Percentiles rank a stretch among this genome's conserved stretches.
Evolutionary conservation across 2,113 vertebrate species (phyloP).

Genomic region (Azemiops feae): DNA sequence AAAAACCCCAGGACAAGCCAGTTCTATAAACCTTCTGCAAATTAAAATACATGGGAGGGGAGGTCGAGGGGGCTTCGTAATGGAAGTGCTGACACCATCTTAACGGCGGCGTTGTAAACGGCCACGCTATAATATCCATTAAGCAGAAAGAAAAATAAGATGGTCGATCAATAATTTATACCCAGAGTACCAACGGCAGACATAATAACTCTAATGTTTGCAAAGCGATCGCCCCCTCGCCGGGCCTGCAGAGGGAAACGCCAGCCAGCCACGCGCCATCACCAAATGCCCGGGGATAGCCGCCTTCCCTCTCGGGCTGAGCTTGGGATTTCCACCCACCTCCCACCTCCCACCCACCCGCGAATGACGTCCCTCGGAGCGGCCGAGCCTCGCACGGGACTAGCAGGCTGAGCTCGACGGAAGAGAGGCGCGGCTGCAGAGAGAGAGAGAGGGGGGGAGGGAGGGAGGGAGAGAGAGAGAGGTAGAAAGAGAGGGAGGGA

Average conservation of each 20-base stretch:
- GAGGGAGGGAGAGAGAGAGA: too few relatives aligned
- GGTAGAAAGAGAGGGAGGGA: not conserved
- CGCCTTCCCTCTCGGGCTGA: not conserved
- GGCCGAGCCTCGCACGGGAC: conserved; percentile 6
- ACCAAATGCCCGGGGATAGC: too few relatives aligned
- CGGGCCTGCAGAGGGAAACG: conserved; percentile 78
- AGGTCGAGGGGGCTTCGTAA: conserved; percentile 55
- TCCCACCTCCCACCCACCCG: too few relatives aligned
- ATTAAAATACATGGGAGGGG: conserved; percentile 34
- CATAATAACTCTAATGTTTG: conserved; percentile 86
- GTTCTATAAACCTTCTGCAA: not conserved
- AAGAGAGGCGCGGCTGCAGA: not conserved
- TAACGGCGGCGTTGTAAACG: conserved; percentile 77
- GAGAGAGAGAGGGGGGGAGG: not conserved
- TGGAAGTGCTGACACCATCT: conserved; percentile 79
- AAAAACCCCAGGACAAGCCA: not conserved
- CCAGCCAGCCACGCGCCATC: conserved; percentile 67
- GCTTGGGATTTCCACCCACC: not conserved
- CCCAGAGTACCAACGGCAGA: conserved; percentile 81
- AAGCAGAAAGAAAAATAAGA: conserved; percentile 84
- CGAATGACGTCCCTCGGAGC: conserved; percentile 51
- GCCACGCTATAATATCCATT: conserved; percentile 83
- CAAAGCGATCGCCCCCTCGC: conserved; percentile 82
- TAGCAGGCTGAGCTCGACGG: not conserved
- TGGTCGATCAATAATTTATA: conserved; percentile 85